phyloP scores from a whole-genome alignment of 1,140 invertebrate species.

The Philopotamus ludificatus region DNA sequence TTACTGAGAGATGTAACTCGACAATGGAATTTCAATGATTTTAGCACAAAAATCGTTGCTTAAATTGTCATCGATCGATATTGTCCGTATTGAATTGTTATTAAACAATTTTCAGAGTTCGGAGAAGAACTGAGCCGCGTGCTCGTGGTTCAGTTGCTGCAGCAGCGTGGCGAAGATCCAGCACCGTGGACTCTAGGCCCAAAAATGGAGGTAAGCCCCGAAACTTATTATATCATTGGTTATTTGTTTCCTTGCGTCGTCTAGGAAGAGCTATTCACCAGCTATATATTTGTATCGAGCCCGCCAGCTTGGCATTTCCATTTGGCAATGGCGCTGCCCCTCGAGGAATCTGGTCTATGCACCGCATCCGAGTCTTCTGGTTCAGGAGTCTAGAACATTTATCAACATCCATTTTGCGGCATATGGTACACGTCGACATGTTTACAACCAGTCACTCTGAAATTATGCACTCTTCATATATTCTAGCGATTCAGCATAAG shows the following conservation, averaged over 20 bases:
- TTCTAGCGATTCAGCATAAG: too few species aligned
- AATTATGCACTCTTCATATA: too few species aligned
- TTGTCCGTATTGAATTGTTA: neutral
- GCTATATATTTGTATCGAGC: slow-evolving; percentile 8
- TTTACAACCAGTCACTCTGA: too few species aligned
- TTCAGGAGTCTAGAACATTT: neutral
- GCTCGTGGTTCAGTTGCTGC: slow-evolving; percentile 47
- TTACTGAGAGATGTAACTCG: neutral
- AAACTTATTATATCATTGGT: neutral
- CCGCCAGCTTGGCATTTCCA: slow-evolving; percentile 6
- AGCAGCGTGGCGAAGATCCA: slow-evolving; percentile 45
- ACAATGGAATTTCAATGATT: neutral
- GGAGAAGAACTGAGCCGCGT: slow-evolving; percentile 53
- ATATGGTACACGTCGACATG: too few species aligned
- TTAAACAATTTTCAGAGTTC: slow-evolving; percentile 47
- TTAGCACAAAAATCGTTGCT: neutral
- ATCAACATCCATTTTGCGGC: too few species aligned
- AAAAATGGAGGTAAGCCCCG: slow-evolving; percentile 42
- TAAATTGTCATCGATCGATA: neutral
- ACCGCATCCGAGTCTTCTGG: neutral
- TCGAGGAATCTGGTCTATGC: neutral
- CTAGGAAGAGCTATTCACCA: too few species aligned
- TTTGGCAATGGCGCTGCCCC: neutral
- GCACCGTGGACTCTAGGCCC: slow-evolving; percentile 41
- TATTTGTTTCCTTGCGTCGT: too few species aligned